Base-by-base conservation (phyloP, 2,888 invertebrate genomes). In the Phymatocera aterrima region DNA sequence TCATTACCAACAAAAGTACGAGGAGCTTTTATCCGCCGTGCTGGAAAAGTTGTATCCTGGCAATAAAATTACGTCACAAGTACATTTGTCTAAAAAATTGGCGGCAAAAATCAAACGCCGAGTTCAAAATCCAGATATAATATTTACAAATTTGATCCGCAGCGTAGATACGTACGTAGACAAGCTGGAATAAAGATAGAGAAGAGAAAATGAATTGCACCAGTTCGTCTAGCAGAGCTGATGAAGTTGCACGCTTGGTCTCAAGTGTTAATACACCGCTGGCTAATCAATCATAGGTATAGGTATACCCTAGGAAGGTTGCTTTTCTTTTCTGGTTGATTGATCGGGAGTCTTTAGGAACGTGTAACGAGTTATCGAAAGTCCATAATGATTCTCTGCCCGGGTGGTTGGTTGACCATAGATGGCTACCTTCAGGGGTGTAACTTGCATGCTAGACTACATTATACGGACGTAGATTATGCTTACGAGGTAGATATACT, bases 321-420 rank as follows among this genome's bases (percentile, higher is more conserved):
- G 61, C 34, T 37, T 64, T 64, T 37, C 18, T 37, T 64, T 18
- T 64, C n/a, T 37, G 37, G 34, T 64, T 37, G 34, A 64, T 64
- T 18, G 37, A 64, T 64, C 57, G 57, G 28, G 57, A 57, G 15
- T 57, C 28, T 57, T 15, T 3, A 28, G 15, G 12, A 57, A 28
- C 24, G 57, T 57, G 10, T 54, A 57, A 57, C 28, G 28, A 57
- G 3, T 28, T 57, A 57, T 57, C 8, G 21, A 64, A 64, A 37
- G 34, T 64, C 37, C 10, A 37, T 37, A 28, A 28, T 10, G 12
- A 12, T 28, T 28, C 24, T 57, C 15, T 28, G 28, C 57, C 57
- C 1, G 28, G 21, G 28, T 15, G 15, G 57, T 28, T 57, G 57
- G 28, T 21, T n/a, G n/a, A n/a, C n/a, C n/a, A n/a, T n/a, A n/a